phyloP scores from a whole-genome alignment of 2,797 vertebrate genomes.

The Neoniphon sammara region DNA sequence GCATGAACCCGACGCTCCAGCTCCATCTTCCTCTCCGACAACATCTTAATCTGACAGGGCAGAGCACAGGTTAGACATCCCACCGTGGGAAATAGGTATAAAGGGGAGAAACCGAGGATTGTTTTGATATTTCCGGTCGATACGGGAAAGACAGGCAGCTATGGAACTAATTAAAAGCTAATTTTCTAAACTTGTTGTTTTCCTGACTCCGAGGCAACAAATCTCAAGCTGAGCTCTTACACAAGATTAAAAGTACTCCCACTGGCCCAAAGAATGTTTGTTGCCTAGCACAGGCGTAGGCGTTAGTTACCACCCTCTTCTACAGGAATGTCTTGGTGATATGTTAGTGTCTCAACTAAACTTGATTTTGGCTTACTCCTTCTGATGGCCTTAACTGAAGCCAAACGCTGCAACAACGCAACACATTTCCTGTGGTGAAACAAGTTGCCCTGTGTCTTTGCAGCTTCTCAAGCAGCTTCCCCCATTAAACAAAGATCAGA shows the following conservation, averaged over 20 bases:
- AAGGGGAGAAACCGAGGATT: not conserved
- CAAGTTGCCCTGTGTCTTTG: slow-evolving; percentile 11
- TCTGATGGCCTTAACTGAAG: slow-evolving; percentile 32
- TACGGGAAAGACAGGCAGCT: slow-evolving; percentile 14
- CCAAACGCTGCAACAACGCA: not conserved
- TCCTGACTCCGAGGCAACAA: slow-evolving; percentile 33
- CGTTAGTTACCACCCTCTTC: slow-evolving; percentile 67
- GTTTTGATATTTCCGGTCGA: slow-evolving; percentile 3
- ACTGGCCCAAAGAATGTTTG: slow-evolving; percentile 77
- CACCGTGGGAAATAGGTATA: not conserved
- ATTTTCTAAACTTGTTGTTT: slow-evolving; percentile 30
- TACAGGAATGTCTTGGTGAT: slow-evolving; percentile 77
- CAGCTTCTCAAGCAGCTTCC: slow-evolving; percentile 40
- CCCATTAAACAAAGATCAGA: slow-evolving; percentile 66
- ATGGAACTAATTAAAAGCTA: slow-evolving; percentile 42
- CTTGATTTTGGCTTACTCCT: slow-evolving; percentile 35
- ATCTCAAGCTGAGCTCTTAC: slow-evolving; percentile 48
- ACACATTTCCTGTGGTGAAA: slow-evolving; percentile 2
- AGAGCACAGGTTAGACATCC: slow-evolving; percentile 36
- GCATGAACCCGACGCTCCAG: slow-evolving; percentile 88
- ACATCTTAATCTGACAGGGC: slow-evolving; percentile 91
- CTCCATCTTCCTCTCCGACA: slow-evolving; percentile 93
- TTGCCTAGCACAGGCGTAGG: slow-evolving; percentile 79
- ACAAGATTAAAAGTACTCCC: slow-evolving; percentile 74
- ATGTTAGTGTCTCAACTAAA: slow-evolving; percentile 41